Conservation (phyloP, 1,140 invertebrate genomes). For the Gerris buenoi region DNA sequence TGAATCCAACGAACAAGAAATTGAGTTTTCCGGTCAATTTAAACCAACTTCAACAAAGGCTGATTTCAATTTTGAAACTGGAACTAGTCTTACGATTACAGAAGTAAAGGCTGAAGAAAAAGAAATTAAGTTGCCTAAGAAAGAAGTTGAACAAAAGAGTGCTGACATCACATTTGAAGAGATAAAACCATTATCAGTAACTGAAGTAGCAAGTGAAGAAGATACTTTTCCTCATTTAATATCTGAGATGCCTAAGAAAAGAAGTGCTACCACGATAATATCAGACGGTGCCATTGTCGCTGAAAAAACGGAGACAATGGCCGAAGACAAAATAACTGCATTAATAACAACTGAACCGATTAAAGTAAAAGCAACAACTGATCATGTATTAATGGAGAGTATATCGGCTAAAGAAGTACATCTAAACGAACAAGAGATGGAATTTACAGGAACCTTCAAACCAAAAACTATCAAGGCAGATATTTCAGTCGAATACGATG, state of each 20-base stretch:
- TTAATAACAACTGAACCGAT: conserved; percentile 18
- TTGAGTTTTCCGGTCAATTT: conserved; percentile 20
- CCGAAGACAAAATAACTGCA: conserved; percentile 14
- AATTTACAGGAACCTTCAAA: conserved; percentile 18
- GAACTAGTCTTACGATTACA: conserved; percentile 16
- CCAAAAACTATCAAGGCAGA: conserved; percentile 16
- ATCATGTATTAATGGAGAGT: conserved; percentile 26
- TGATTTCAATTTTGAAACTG: conserved; percentile 20
- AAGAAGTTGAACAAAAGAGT: conserved; percentile 17
- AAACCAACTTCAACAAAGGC: conserved; percentile 20
- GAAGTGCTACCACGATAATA: conserved; percentile 10
- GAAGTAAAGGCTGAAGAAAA: conserved; percentile 31
- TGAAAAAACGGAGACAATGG: conserved; percentile 26
- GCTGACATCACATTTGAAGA: conserved; percentile 32
- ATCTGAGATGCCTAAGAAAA: conserved; percentile 33
- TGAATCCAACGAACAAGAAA: conserved; percentile 25
- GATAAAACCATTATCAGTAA: conserved; percentile 33
- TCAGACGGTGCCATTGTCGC: conserved; percentile 25
- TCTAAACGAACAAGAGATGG: conserved; percentile 24
- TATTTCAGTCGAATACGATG: conserved; percentile 18
- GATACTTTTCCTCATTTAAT: conserved; percentile 27
- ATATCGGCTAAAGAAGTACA: conserved; percentile 25
- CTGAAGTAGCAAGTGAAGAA: conserved; percentile 31
- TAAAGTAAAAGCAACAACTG: conserved; percentile 24
- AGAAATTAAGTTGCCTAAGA: conserved; percentile 25